A percentile compares a stretch with the other conserved stretches of the same genome.
Conservation (phyloP, 2,797 vertebrate species). For the Nasua narica region DNA sequence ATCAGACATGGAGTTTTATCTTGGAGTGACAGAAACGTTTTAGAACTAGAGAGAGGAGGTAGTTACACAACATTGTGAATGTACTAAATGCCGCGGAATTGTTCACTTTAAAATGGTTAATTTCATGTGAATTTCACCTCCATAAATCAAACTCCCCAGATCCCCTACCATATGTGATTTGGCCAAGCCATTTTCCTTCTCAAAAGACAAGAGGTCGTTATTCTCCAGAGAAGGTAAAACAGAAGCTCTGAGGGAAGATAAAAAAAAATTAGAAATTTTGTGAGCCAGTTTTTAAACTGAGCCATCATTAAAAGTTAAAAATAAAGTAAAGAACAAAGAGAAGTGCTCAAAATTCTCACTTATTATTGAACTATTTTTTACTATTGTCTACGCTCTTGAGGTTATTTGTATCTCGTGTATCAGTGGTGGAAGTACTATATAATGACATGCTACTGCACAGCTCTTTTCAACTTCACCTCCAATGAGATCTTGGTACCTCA, state of each 20-base stretch:
- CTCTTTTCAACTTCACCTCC: not conserved
- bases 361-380: not conserved
- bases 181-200: not conserved
- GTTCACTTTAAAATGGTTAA: not conserved
- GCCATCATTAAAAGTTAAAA: not conserved
- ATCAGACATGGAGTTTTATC: not conserved
- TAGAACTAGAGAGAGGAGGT: not conserved
- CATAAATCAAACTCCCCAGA: not conserved
- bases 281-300: not conserved
- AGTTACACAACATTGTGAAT: not conserved
- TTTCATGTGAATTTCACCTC: not conserved
- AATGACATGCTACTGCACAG: fast-evolving
- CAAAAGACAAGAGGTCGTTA: not conserved
- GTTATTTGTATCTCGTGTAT: not conserved
- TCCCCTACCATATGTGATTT: not conserved
- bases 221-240: not conserved
- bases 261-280: not conserved
- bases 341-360: not conserved
- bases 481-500: not conserved
- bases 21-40: not conserved
- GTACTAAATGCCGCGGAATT: not conserved
- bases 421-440: not conserved
- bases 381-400: not conserved
- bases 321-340: not conserved
- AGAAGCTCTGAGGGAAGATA: not conserved